Conservation (phyloP, 2,888 invertebrate species). For the Andrena fulva region DNA sequence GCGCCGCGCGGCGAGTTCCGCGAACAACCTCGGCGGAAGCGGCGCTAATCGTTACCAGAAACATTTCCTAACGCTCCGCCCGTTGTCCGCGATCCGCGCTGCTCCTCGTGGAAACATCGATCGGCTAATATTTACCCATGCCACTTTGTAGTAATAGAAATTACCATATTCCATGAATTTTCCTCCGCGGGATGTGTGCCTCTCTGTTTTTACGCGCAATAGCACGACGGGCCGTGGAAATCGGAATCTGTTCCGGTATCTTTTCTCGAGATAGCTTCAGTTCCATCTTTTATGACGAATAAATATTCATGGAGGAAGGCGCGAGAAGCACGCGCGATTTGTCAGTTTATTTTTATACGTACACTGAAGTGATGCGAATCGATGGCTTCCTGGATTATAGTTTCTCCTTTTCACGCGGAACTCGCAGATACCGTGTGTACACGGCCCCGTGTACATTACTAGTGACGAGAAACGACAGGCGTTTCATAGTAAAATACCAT, state of each 20-base stretch:
- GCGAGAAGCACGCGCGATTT: background rate
- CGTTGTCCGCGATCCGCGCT: background rate
- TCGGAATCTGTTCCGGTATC: too few species aligned
- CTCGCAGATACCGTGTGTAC: background rate
- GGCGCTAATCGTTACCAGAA: conserved; percentile 10
- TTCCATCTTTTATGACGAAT: too few species aligned
- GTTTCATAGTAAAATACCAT: conserved; percentile 16
- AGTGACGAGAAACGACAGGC: conserved; percentile 6
- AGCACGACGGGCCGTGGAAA: too few species aligned
- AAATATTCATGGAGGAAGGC: background rate
- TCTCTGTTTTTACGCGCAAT: too few species aligned
- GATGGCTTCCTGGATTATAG: background rate
- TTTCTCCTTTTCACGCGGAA: background rate
- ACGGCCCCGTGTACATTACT: conserved; percentile 1
- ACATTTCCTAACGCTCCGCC: background rate
- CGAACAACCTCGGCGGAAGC: conserved; percentile 27
- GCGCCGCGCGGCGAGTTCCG: conserved; percentile 24
- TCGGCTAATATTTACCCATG: too few species aligned
- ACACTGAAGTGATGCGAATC: background rate
- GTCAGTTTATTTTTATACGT: background rate
- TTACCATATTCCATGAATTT: too few species aligned
- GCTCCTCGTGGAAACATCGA: background rate
- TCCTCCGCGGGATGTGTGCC: too few species aligned
- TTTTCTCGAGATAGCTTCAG: too few species aligned
- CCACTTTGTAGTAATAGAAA: too few species aligned